Evolutionary conservation across 1,140 invertebrate genomes (phyloP).

Genomic region (Onthophagus taurus): DNA sequence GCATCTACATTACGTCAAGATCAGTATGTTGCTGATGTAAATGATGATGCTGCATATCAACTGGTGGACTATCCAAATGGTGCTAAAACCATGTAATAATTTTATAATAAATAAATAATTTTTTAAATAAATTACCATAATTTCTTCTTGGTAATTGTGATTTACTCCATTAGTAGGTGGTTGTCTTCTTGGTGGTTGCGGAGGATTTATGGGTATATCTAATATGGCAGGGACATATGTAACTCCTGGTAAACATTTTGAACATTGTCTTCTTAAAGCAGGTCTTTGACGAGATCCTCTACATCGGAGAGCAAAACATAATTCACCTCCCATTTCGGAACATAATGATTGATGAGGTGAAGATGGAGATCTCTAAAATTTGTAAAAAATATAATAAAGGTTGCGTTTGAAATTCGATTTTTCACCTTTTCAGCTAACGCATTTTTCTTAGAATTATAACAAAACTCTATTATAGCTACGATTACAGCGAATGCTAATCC

Average conservation of each 20-base stretch:
- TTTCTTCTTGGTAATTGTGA: slow-evolving; percentile 21
- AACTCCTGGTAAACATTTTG: slow-evolving; percentile 45
- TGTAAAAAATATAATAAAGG: not conserved
- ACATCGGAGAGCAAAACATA: slow-evolving; percentile 67
- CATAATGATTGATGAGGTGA: slow-evolving; percentile 63
- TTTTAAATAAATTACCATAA: slow-evolving; percentile 8
- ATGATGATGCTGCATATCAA: slow-evolving; percentile 17
- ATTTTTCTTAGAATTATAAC: slow-evolving; percentile 67
- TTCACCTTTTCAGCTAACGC: slow-evolving; percentile 56
- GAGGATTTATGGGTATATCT: slow-evolving; percentile 31
- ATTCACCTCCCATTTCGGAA: slow-evolving; percentile 70
- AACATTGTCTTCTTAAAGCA: slow-evolving; percentile 53
- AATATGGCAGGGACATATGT: slow-evolving; percentile 30
- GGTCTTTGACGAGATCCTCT: slow-evolving; percentile 56
- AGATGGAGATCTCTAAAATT: slow-evolving; percentile 23
- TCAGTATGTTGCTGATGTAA: not conserved
- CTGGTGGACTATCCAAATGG: slow-evolving; percentile 6
- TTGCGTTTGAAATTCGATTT: slow-evolving; percentile 11
- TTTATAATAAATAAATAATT: not conserved
- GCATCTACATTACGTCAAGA: not conserved
- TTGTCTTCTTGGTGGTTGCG: slow-evolving; percentile 35
- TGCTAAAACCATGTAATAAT: not conserved
- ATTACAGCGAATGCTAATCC: slow-evolving; percentile 65
- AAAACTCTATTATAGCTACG: slow-evolving; percentile 71
- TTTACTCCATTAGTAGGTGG: slow-evolving; percentile 24